phyloP scores from a whole-genome alignment of 2,888 invertebrate genomes.

The Biston stratarius region DNA sequence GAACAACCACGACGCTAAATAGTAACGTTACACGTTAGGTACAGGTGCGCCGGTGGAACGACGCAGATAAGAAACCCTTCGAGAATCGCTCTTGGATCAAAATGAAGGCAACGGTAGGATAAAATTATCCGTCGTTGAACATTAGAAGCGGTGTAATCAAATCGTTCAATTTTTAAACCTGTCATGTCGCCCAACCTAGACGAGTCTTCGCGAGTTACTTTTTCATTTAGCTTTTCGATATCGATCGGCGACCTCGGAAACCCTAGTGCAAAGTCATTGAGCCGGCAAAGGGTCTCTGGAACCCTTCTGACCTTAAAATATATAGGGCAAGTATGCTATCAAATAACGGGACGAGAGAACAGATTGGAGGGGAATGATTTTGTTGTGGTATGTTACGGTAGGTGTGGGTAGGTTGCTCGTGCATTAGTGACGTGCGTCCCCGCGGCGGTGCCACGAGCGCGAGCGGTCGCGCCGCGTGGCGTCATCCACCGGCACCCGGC shows the following conservation, averaged over 20 bases:
- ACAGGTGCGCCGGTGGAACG: too few species aligned
- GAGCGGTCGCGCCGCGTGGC: neutral
- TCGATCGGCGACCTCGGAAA: conserved; percentile 23
- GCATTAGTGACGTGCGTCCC: conserved; percentile 2
- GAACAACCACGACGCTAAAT: too few species aligned
- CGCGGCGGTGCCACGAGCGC: conserved; percentile 2
- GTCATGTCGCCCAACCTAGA: too few species aligned
- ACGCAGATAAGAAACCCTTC: too few species aligned
- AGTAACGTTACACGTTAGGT: too few species aligned
- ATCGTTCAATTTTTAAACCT: too few species aligned
- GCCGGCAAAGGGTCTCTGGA: conserved; percentile 25
- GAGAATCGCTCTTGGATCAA: too few species aligned
- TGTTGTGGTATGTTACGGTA: neutral
- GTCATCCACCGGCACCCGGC: conserved; percentile 16
- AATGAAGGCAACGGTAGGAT: too few species aligned
- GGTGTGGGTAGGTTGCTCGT: conserved; percentile 6
- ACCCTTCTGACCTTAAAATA: conserved; percentile 28
- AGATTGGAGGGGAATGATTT: neutral
- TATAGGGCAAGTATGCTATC: conserved; percentile 23
- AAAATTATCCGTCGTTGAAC: too few species aligned
- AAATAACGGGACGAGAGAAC: conserved; percentile 11
- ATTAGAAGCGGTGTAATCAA: too few species aligned
- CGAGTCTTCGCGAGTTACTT: too few species aligned
- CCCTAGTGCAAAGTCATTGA: conserved; percentile 14
- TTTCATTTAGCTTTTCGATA: conserved; percentile 14